A percentile compares a stretch with the other conserved stretches of the same genome.
Evolutionary conservation across 2,113 vertebrate genomes (phyloP).

Genomic region (Serinus canaria): DNA sequence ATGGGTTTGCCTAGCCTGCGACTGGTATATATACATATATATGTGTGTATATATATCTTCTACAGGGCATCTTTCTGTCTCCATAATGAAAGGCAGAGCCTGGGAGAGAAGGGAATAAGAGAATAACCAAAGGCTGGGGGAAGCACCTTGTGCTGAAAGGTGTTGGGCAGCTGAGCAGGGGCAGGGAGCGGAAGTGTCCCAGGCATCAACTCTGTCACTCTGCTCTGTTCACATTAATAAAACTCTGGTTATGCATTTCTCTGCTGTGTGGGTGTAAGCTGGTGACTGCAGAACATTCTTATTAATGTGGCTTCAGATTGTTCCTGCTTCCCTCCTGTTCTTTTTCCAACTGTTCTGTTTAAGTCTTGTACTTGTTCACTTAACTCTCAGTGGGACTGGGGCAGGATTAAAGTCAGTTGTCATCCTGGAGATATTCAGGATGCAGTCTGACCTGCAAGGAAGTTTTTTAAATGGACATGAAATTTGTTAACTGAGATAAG

Average conservation of each 20-base stretch:
- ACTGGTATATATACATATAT: not conserved
- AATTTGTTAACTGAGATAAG: not conserved
- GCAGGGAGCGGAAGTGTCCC: not conserved
- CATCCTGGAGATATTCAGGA: not conserved
- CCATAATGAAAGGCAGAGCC: not conserved
- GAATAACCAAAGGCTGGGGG: not conserved
- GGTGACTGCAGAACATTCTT: not conserved
- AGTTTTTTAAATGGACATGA: not conserved
- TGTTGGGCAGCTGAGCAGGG: not conserved
- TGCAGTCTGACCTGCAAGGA: not conserved
- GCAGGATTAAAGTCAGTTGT: not conserved
- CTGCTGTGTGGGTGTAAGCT: not conserved
- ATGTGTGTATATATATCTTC: not conserved
- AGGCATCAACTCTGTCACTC: not conserved
- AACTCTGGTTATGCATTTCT: not conserved
- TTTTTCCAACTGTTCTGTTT: not conserved
- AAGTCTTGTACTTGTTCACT: not conserved
- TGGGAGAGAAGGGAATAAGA: not conserved
- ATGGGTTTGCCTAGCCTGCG: not conserved
- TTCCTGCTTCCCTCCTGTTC: not conserved
- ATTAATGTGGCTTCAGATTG: not conserved
- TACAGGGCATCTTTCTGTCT: not conserved
- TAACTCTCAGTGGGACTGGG: not conserved
- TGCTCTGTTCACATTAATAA: not conserved
- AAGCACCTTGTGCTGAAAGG: not conserved